Evolutionary conservation across 2,113 vertebrate genomes (phyloP), one percentile per base, ranked within the genome.

Genomic region (Tragulus kanchil): DNA sequence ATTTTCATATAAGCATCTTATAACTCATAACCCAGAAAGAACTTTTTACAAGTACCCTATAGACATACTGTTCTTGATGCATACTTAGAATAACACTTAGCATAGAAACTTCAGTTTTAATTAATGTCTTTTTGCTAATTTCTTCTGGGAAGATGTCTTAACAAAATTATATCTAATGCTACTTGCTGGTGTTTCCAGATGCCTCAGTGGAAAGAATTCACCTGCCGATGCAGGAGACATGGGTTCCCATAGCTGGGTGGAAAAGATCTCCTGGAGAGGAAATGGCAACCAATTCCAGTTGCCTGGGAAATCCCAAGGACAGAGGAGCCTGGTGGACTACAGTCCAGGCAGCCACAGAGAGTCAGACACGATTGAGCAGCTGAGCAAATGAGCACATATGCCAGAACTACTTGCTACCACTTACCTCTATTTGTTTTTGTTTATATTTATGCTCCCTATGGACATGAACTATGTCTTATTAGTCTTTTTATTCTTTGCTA

Each of bases 341-440:
- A 69, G n/a, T 42, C 67, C 67, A 21, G 5, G n/a, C 16, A 4
- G n/a, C 42, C 67, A 21, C 67, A 42, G 36, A 69, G 67, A 69
- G 9, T 21, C n/a, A 8, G 21, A 42, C 4, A 69, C n/a, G 42
- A 3, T 17, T 42, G 15, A 69, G 67, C n/a, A 69, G 1, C n/a
- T 42, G 15, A 69, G 67, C n/a, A 21, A 42, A 0, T 7, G 67
- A 21, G 9, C 0, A 0, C 17, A 21, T 11, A 69, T 6, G 17
- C 67, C n/a, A 69, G 8, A n/a, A 21, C 8, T 42, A 21, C 67
- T 11, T 8, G 17, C n/a, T 42, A 42, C 67, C 67, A 21, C 16
- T 93, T 69, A 59, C 9, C 1, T 94, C 42, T 59, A 54, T 56
- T 69, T 90, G 10, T 90, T 86, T 95, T 8, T n/a, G 42, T 69